Evolutionary conservation across 2,888 invertebrate species (phyloP).

Genomic region (Platycnemis pennipes): DNA sequence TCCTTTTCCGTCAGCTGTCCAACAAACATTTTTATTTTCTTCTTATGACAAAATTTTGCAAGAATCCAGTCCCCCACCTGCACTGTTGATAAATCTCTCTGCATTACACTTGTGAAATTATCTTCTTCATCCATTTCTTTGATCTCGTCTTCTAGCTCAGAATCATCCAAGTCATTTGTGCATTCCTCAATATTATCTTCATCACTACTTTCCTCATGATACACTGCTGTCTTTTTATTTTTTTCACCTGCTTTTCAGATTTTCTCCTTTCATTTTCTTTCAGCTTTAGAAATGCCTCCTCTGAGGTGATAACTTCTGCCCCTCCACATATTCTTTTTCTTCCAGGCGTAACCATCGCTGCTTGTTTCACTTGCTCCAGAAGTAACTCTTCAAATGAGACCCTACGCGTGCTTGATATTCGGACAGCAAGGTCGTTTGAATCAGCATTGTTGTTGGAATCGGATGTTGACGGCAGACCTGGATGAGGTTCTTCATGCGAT

Average conservation of each 20-base stretch:
- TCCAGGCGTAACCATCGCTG: not conserved
- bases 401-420: not conserved
- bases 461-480: slow-evolving; percentile 20
- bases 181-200: not conserved
- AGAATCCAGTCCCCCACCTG: not conserved
- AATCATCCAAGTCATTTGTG: not conserved
- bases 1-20: not conserved
- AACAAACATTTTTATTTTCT: not conserved
- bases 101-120: not conserved
- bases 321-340: not conserved
- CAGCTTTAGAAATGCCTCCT: not conserved
- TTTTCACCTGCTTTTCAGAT: not conserved
- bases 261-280: not conserved
- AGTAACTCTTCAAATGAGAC: slow-evolving; percentile 19
- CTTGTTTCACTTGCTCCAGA: not conserved
- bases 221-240: not conserved
- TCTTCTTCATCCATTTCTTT: slow-evolving; percentile 8
- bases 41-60: not conserved
- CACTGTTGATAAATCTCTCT: not conserved
- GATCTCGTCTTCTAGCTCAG: slow-evolving; percentile 5
- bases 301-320: not conserved
- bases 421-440: not conserved
- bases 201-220: slow-evolving; percentile 10
- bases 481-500: not conserved
- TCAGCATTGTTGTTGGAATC: not conserved